Evolutionary conservation across 92 coral and sea anemone genomes (phyloP).

Genomic region (Porites evermanni): DNA sequence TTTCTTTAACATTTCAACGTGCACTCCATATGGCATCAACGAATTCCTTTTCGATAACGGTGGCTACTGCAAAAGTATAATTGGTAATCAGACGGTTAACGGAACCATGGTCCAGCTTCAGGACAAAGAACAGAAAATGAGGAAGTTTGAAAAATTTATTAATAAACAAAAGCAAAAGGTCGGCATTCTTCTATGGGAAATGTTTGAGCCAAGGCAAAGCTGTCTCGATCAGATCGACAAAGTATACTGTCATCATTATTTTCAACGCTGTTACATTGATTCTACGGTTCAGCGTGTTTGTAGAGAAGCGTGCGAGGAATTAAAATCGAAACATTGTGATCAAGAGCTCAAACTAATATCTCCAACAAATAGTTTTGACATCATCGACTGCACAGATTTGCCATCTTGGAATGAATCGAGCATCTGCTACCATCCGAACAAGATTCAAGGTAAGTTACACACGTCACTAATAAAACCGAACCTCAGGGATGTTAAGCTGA

Average conservation of each 20-base stretch:
- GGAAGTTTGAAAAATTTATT: background rate
- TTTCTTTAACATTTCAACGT: background rate
- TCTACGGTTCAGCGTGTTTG: slow-evolving; percentile 11
- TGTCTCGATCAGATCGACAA: slow-evolving; percentile 25
- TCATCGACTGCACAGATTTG: slow-evolving; percentile 21
- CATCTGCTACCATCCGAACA: slow-evolving; percentile 19
- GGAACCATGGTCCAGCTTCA: background rate
- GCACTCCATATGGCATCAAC: background rate
- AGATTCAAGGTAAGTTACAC: slow-evolving; percentile 19
- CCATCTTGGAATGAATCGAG: slow-evolving; percentile 24
- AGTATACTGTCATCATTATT: slow-evolving; percentile 25
- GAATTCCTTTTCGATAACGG: background rate
- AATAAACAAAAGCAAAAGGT: background rate
- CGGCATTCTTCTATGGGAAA: background rate
- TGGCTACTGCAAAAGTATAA: slow-evolving; percentile 23
- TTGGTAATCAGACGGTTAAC: slow-evolving; percentile 2
- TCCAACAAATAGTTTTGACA: background rate
- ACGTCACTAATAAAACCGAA: too few species aligned
- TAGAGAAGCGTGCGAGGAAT: slow-evolving; percentile 21
- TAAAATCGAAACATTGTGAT: background rate
- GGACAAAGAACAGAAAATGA: background rate
- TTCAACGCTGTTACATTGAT: slow-evolving; percentile 11
- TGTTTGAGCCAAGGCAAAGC: background rate
- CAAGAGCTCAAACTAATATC: slow-evolving; percentile 2
- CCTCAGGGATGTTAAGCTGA: too few species aligned